phyloP scores from a whole-genome alignment of 2,888 invertebrate genomes.

The Labia minor region DNA sequence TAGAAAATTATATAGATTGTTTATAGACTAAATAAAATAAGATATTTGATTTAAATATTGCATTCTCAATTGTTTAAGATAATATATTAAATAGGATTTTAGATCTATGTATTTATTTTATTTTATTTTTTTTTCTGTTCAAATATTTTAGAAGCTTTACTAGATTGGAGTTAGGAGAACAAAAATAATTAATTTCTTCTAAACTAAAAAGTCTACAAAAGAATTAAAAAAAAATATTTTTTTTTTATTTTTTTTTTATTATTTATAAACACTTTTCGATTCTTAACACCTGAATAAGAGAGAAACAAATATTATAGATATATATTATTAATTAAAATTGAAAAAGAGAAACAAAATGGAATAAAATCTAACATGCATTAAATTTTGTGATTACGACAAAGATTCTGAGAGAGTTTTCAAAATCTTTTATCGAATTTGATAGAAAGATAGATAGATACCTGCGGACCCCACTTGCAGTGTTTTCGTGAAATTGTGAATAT shows the following conservation, averaged over 20 bases:
- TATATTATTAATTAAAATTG: no score
- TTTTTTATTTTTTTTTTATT: background rate
- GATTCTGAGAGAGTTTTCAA: background rate
- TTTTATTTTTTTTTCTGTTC: background rate
- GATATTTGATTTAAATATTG: conserved; percentile 16
- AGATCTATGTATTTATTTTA: background rate
- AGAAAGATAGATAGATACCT: background rate
- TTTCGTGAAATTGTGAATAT: background rate
- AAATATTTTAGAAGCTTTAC: background rate
- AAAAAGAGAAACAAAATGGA: background rate
- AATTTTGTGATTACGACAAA: background rate
- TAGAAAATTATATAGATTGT: no score
- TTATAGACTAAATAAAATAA: conserved; percentile 2
- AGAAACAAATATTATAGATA: background rate
- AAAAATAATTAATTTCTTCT: background rate
- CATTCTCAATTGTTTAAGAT: background rate
- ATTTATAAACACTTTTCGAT: background rate
- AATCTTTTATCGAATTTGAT: background rate
- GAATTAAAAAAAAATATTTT: background rate
- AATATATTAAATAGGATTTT: background rate
- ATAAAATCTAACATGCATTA: background rate
- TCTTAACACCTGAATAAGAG: background rate
- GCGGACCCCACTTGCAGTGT: conserved; percentile 13
- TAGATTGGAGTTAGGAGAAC: background rate
- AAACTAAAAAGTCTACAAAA: background rate